phyloP scores from a whole-genome alignment of 2,113 vertebrate species.

The Vicugna pacos region DNA sequence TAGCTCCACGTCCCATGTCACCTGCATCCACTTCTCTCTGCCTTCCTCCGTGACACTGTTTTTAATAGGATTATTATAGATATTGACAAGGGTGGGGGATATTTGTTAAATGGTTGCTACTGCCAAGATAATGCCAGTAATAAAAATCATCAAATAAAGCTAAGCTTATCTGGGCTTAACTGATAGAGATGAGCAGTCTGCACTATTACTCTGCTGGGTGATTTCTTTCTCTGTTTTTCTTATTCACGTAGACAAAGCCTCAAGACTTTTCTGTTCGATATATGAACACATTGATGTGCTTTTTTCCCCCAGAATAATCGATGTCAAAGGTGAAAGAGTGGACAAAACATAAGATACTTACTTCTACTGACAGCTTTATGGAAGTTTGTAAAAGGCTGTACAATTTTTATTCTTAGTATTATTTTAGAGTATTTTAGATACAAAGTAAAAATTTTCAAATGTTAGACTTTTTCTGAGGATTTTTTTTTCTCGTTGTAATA shows the following conservation, averaged over 20 bases:
- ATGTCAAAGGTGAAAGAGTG: not conserved
- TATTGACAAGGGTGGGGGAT: not conserved
- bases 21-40: not conserved
- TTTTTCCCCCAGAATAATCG: not conserved
- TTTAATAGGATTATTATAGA: not conserved
- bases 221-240: not conserved
- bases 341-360: not conserved
- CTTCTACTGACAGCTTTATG: not conserved
- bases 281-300: not conserved
- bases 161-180: not conserved
- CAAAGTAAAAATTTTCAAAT: slow-evolving; percentile 1
- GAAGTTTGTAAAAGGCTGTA: not conserved
- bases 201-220: not conserved
- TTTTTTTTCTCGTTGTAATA: not conserved
- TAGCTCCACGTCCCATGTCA: not conserved
- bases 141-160: slow-evolving; percentile 23
- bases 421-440: not conserved
- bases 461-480: not conserved
- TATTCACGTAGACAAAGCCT: not conserved
- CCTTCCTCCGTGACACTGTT: rapidly evolving
- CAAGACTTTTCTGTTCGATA: not conserved
- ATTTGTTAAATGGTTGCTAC: not conserved
- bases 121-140: not conserved
- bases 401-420: not conserved
- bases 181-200: not conserved